A percentile compares a stretch with the other conserved stretches of the same genome.
These are phyloP conservation scores for Vicugna pacos DNA, from an alignment of 2,113 vertebrate genomes.

Conservation along the genomic window DNA sequence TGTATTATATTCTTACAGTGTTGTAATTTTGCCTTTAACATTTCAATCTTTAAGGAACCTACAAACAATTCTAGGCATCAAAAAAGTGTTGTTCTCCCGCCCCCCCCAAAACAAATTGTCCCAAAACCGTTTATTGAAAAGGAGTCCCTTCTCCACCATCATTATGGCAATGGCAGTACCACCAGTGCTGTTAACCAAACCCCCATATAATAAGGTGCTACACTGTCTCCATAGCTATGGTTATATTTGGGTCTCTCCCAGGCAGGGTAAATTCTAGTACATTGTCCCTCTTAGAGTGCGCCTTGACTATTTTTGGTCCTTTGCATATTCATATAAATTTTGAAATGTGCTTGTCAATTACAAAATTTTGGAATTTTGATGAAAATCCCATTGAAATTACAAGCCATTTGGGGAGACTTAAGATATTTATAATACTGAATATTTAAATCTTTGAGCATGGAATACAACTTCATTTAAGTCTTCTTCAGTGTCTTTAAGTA, in stretches of 20 bases:
- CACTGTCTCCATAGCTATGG: background rate
- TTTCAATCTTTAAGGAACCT: background rate
- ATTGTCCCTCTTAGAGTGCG: background rate
- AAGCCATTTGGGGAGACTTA: background rate
- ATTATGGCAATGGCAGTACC: background rate
- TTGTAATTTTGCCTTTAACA: background rate
- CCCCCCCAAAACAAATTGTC: background rate
- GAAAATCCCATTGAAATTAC: background rate
- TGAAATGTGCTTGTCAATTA: background rate
- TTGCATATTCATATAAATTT: background rate
- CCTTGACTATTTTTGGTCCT: background rate
- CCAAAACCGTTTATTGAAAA: background rate
- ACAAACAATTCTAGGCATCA: background rate
- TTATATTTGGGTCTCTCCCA: background rate
- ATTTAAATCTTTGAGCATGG: background rate
- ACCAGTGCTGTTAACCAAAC: background rate
- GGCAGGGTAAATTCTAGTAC: background rate
- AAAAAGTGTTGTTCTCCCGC: background rate
- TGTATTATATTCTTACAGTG: background rate
- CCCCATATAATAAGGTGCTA: background rate
- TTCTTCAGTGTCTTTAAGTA: background rate
- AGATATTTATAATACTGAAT: background rate
- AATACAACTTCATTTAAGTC: background rate
- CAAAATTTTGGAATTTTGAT: slow-evolving; percentile 1
- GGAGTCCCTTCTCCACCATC: background rate